These are phyloP conservation scores for Cyphomyrus plagiostoma DNA, from an alignment of 2,113 vertebrate genomes.

Conservation along the genomic window DNA sequence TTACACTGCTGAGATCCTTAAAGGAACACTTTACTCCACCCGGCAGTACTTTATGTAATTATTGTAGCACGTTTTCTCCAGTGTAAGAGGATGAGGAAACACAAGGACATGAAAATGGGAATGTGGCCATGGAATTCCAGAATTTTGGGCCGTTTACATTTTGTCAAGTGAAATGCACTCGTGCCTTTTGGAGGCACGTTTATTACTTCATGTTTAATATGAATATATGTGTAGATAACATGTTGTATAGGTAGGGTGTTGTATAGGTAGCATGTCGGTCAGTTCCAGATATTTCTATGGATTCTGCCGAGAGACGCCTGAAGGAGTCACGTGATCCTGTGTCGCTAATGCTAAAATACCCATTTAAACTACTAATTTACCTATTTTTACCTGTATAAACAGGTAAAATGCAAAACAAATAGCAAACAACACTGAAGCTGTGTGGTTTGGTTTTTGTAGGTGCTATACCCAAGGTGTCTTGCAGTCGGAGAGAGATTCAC, in stretches of 20 bases:
- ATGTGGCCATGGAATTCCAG: not conserved
- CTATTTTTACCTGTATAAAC: not conserved
- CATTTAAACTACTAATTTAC: not conserved
- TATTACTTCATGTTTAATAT: not conserved
- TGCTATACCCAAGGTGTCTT: not conserved
- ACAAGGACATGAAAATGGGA: constrained; percentile 63
- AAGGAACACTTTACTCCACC: constrained; percentile 67
- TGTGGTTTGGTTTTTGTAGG: not conserved
- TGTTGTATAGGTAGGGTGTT: not conserved
- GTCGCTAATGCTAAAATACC: not conserved
- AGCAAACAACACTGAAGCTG: not conserved
- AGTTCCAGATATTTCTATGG: not conserved
- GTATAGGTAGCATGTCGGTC: not conserved
- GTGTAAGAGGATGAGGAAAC: constrained; percentile 58
- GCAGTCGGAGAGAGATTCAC: not conserved
- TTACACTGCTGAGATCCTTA: constrained; percentile 69
- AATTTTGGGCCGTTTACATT: not conserved
- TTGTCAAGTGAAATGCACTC: not conserved
- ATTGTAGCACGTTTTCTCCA: constrained; percentile 62
- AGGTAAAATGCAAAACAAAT: not conserved
- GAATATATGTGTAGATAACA: not conserved
- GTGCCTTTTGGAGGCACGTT: not conserved
- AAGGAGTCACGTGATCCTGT: not conserved
- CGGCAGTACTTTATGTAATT: constrained; percentile 58
- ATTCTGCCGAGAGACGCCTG: not conserved